phyloP scores from a whole-genome alignment of 2,113 vertebrate species.

The Azemiops feae region DNA sequence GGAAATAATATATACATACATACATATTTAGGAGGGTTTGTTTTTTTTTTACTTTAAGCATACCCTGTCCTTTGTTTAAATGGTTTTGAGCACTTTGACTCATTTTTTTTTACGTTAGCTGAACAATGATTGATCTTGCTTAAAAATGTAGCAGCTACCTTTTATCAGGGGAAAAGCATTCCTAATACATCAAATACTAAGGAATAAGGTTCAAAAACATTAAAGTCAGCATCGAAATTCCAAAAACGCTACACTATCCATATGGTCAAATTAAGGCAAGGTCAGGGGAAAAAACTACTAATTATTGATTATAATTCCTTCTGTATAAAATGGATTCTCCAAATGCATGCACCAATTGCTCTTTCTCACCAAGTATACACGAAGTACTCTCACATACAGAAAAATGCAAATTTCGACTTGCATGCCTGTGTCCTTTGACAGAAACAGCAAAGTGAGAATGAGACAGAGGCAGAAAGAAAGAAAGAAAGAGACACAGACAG shows the following conservation, averaged over 20 bases:
- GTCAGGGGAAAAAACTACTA: too few relatives aligned
- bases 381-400: too few relatives aligned
- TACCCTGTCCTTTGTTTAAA: background rate
- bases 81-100: constrained; percentile 1
- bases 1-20: background rate
- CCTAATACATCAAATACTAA: background rate
- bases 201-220: background rate
- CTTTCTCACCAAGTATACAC: too few relatives aligned
- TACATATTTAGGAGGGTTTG: background rate
- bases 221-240: background rate
- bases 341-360: too few relatives aligned
- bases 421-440: too few relatives aligned
- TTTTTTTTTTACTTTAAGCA: background rate
- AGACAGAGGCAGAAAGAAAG: too few relatives aligned
- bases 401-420: too few relatives aligned
- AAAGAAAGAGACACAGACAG: too few relatives aligned
- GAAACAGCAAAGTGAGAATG: too few relatives aligned
- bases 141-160: background rate
- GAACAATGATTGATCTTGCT: background rate
- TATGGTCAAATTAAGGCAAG: too few relatives aligned
- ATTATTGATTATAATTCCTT: too few relatives aligned
- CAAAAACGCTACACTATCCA: background rate
- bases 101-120: background rate
- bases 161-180: background rate
- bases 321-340: too few relatives aligned